Evolutionary conservation across 1,140 invertebrate species (phyloP), one percentile per base, ranked within the genome.

Genomic region (Brachionus calyciflorus): DNA sequence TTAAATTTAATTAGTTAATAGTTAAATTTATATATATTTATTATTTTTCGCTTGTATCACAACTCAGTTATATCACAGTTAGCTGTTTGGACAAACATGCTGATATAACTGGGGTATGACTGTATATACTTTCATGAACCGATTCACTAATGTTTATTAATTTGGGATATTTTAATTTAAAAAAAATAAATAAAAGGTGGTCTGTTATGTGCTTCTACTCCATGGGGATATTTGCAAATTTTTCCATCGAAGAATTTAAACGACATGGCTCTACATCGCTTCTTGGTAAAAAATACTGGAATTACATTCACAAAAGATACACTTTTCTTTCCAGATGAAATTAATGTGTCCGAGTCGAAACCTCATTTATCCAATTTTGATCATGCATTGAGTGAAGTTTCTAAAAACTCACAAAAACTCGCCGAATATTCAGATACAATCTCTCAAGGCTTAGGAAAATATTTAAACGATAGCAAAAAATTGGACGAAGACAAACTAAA

Each of bases 211-310:
- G 51, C 28, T 7, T 28, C 55, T 12, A 76, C 73, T 1, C 44
- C 73, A 33, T 76, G 73, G 73, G 73, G 73, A 14, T 76, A 40
- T 44, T 40, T 76, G 33, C 51, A 55, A 19, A 1, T 55, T 5
- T 10, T 57, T 57, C 26, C 26, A 0, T 9, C 12, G 1, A 76
- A 76, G 48, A 26, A 12, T 24, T 41, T 76, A 28, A 19, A 55
- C 26, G 51, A 76, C 12, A 44, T 76, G 37, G 17, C 33, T 30
- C 17, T 73, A 19, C 24, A 33, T 41, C 33, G 55, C n/a, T 76
- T 76, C 19, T 19, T 55, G 9, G 37, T 37, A 44, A 19, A 76
- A 19, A 37, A 76, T 24, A 21, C 19, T 26, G 73, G 73, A 4
- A 55, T 76, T 12, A 44, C 26, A 28, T 30, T 76, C 12, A 41